Percentiles rank a stretch among this genome's conserved stretches.
These are phyloP conservation scores for Tryphoninae sp. DNA, from an alignment of 2,888 invertebrate species.

Conservation along the genomic window DNA sequence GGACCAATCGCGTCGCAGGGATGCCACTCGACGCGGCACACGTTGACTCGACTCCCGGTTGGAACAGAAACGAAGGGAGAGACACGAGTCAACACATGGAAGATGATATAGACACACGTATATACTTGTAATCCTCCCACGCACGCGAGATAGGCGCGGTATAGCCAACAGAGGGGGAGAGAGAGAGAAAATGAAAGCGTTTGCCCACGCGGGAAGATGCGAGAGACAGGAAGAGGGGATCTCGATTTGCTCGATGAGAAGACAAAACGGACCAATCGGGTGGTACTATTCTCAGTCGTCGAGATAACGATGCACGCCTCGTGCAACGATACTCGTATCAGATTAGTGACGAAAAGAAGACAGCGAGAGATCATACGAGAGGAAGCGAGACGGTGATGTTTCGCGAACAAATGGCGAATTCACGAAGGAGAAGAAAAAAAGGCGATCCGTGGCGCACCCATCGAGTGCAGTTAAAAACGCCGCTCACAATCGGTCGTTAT, in stretches of 20 bases:
- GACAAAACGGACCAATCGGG: slow-evolving; percentile 74
- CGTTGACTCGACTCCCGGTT: slow-evolving; percentile 48
- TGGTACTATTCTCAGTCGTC: slow-evolving; percentile 59
- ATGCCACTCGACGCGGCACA: slow-evolving; percentile 73
- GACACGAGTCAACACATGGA: slow-evolving; percentile 53
- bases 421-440: slow-evolving; percentile 12
- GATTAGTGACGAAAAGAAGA: slow-evolving; percentile 1
- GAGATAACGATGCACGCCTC: slow-evolving; percentile 71
- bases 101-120: slow-evolving; percentile 58
- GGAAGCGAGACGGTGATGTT: slow-evolving; percentile 19
- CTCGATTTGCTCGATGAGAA: slow-evolving; percentile 71
- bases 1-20: slow-evolving; percentile 75
- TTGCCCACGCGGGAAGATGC: slow-evolving; percentile 46
- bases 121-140: slow-evolving; percentile 15
- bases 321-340: slow-evolving; percentile 1
- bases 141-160: slow-evolving; percentile 36
- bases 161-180: slow-evolving; percentile 15
- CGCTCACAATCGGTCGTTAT: slow-evolving; percentile 56
- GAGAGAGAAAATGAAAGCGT: slow-evolving; percentile 10
- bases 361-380: slow-evolving; percentile 32
- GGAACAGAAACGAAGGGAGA: slow-evolving; percentile 61
- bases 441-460: slow-evolving; percentile 31
- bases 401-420: slow-evolving; percentile 67
- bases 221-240: slow-evolving; percentile 65
- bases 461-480: slow-evolving; percentile 47